phyloP scores from a whole-genome alignment of 2,797 vertebrate species.

The Selene dorsalis region DNA sequence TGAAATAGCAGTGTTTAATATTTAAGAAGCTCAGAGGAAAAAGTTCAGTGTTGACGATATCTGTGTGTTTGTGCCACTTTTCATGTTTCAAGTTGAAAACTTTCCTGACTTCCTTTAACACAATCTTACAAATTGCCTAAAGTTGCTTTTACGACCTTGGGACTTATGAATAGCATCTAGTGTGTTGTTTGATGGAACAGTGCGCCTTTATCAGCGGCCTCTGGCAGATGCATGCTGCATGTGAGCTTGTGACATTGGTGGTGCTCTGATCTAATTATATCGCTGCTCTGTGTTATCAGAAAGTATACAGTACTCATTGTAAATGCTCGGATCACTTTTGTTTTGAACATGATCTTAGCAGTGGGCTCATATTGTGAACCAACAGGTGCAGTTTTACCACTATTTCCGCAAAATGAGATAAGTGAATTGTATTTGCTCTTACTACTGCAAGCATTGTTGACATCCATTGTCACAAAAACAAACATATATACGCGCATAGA shows the following conservation, averaged over 20 bases:
- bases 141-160: slow-evolving; percentile 39
- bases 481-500: slow-evolving; percentile 18
- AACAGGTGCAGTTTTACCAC: slow-evolving; percentile 20
- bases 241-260: slow-evolving; percentile 77
- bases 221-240: slow-evolving; percentile 72
- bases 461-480: slow-evolving; percentile 13
- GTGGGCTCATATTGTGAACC: slow-evolving; percentile 9
- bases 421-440: slow-evolving; percentile 20
- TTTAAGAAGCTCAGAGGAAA: slow-evolving; percentile 41
- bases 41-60: slow-evolving; percentile 27
- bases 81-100: slow-evolving; percentile 8
- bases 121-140: slow-evolving; percentile 4
- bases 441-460: neutral
- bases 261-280: slow-evolving; percentile 80
- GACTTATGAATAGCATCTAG: slow-evolving; percentile 51
- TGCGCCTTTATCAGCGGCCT: slow-evolving; percentile 68
- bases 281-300: slow-evolving; percentile 46
- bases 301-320: slow-evolving; percentile 32
- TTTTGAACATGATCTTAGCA: slow-evolving; percentile 17
- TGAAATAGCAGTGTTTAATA: slow-evolving; percentile 44
- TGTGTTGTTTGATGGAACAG: slow-evolving; percentile 65
- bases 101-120: slow-evolving; percentile 26
- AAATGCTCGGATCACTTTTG: slow-evolving; percentile 22
- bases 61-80: slow-evolving; percentile 26
- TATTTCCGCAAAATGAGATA: slow-evolving; percentile 23